Evolutionary conservation across 1,140 invertebrate species (phyloP), one percentile per base, ranked within the genome.

Genomic region (Cylas formicarius): DNA sequence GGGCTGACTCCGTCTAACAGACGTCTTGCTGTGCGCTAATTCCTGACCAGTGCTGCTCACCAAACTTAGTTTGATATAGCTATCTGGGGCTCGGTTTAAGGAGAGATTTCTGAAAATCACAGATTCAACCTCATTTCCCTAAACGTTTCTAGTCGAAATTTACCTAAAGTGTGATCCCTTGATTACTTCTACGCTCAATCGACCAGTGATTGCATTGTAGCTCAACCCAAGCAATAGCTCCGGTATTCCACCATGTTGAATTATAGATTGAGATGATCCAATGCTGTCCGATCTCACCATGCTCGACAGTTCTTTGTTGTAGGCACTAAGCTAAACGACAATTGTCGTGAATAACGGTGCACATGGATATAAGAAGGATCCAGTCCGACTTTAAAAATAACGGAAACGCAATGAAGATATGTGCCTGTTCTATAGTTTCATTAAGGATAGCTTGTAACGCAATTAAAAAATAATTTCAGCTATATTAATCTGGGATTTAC

Each of bases 1-100:
- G 16, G 91, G 91, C 67, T 94, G 91, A 11, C 88, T 89, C 21
- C 91, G 74, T 51, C 87, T 73, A 1, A 92, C 78, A 14, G 87
- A 88, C 4, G 91, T 94, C 69, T 96, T 96, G 59, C 86, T 86
- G 26, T 87, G 75, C 0, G 87, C 84, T 66, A 96, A 86, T 69
- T 95, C 90, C 68, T 93, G 87, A 8, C 90, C 89, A 54, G 86
- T 87, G 31, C 87, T 91, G 58, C 89, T 91, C 40, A 94, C 83
- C 55, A 97, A 73, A 49, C 84, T 82, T 29, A 95, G 65, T 68
- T 95, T 96, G 0, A 95, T 89, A 63, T 94, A 95, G 1, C 91
- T 95, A 61, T 96, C 92, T 19, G 88, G 86, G 21, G 86, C 84
- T 61, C 83, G 81, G 44, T 80, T 81, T 13, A 82, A 71, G 2